Evolutionary conservation across 2,888 invertebrate species (phyloP).

Genomic region (Philereme vetulata): DNA sequence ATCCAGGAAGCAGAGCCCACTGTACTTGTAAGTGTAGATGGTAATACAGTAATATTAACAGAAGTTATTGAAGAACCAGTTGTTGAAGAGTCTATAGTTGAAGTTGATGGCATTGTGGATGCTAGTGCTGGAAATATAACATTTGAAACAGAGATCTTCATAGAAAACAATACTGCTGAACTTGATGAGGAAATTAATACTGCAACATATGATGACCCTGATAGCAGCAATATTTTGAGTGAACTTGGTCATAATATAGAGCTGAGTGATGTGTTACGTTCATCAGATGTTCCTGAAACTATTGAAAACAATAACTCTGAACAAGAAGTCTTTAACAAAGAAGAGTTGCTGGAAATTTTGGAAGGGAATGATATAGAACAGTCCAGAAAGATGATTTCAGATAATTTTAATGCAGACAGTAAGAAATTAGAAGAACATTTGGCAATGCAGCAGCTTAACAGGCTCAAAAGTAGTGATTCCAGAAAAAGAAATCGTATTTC

Average conservation of each 20-base stretch:
- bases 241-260: slow-evolving; percentile 71
- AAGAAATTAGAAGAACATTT: slow-evolving; percentile 62
- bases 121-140: slow-evolving; percentile 51
- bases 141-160: slow-evolving; percentile 73
- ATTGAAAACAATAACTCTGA: slow-evolving; percentile 70
- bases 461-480: slow-evolving; percentile 49
- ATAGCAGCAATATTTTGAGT: slow-evolving; percentile 60
- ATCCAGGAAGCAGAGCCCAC: slow-evolving; percentile 11
- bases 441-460: slow-evolving; percentile 68
- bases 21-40: slow-evolving; percentile 26
- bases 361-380: slow-evolving; percentile 69
- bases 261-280: slow-evolving; percentile 68
- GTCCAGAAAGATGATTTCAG: slow-evolving; percentile 36
- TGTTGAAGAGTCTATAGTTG: slow-evolving; percentile 40
- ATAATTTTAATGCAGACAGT: slow-evolving; percentile 40
- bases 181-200: slow-evolving; percentile 44
- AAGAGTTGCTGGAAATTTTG: slow-evolving; percentile 73
- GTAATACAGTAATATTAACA: slow-evolving; percentile 27
- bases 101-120: slow-evolving; percentile 45
- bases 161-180: slow-evolving; percentile 67
- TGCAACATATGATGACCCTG: slow-evolving; percentile 42
- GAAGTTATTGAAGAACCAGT: slow-evolving; percentile 31
- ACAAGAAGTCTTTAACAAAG: slow-evolving; percentile 77
- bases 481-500: slow-evolving; percentile 32
- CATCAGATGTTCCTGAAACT: slow-evolving; percentile 63